These are phyloP conservation scores for Parazoanthus swiftii DNA, from an alignment of 92 coral and sea anemone genomes.

Conservation along the genomic window DNA sequence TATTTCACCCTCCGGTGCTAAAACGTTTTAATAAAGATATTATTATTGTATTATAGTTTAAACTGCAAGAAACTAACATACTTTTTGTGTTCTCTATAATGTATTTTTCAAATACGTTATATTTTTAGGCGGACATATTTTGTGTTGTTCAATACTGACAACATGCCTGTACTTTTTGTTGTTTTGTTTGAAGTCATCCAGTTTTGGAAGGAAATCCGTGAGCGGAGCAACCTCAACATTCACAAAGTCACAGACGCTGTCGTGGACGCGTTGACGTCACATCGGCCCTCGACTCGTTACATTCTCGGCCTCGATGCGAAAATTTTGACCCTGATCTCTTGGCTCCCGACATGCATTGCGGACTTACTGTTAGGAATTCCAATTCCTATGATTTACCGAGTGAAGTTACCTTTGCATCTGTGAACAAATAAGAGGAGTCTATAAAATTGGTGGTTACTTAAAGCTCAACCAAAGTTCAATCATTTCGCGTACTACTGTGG, in stretches of 20 bases:
- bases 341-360: conserved; percentile 24
- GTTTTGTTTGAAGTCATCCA: conserved; percentile 2
- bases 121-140: too few species aligned
- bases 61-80: too few species aligned
- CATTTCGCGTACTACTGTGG: too few species aligned
- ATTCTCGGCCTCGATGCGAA: conserved; percentile 48
- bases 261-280: conserved; percentile 54
- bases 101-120: too few species aligned
- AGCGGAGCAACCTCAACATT: conserved; percentile 26
- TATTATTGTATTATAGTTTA: too few species aligned
- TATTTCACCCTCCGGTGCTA: too few species aligned
- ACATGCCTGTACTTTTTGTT: neutral
- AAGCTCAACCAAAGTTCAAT: too few species aligned
- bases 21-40: too few species aligned
- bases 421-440: neutral
- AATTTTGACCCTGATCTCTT: neutral
- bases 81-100: too few species aligned
- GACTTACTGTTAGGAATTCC: conserved; percentile 18
- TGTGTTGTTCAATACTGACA: too few species aligned
- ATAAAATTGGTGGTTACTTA: too few species aligned
- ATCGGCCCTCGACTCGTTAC: conserved; percentile 44
- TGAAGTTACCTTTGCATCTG: conserved; percentile 11
- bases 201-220: conserved; percentile 26
- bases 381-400: neutral
- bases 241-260: conserved; percentile 50